Evolutionary conservation across 1,140 invertebrate species (phyloP), one percentile per base, ranked within the genome.

Genomic region (Bombus balteatus): DNA sequence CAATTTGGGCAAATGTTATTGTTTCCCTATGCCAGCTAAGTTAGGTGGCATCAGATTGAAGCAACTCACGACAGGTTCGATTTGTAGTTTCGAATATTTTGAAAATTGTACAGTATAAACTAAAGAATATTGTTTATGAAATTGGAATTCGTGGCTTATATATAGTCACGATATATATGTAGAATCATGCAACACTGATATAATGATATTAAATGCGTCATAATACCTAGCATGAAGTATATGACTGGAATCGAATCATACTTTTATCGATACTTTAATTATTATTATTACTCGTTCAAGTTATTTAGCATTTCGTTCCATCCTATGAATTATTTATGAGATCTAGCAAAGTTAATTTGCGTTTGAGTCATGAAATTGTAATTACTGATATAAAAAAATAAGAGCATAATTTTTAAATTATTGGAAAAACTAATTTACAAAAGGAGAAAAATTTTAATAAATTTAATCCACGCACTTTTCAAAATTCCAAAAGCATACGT

Each of bases 1-100:
- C 81, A 84, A 88, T 90, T 79, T n/a, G 28, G 47, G 81, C 88
- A 90, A 90, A 91, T 90, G 89, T 89, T 85, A 91, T 85, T 86
- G 87, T 74, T 62, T 70, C 37, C 78, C 83, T 77, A 91, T 91
- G 89, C 78, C 87, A 91, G 87, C 70, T 85, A 75, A 84, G 62
- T 77, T 88, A 86, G 70, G 70, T 73, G 77, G 39, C 90, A 91
- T 91, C 88, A 82, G 87, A 90, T 88, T 84, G 81, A 84, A 90
- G 81, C 85, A 82, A 79, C 73, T 41, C 65, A 78, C 39, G 76
- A 66, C 59, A 73, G 59, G 53, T 89, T 75, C 85, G 62, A 71
- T 71, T 59, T 70, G 66, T 77, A 86, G 72, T 90, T 90, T 81
- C 76, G 57, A 81, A 90, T 87, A 82, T 78, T 86, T 88, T 86